These are phyloP conservation scores for Hetaerina americana DNA, from an alignment of 1,140 invertebrate genomes.

Conservation along the genomic window DNA sequence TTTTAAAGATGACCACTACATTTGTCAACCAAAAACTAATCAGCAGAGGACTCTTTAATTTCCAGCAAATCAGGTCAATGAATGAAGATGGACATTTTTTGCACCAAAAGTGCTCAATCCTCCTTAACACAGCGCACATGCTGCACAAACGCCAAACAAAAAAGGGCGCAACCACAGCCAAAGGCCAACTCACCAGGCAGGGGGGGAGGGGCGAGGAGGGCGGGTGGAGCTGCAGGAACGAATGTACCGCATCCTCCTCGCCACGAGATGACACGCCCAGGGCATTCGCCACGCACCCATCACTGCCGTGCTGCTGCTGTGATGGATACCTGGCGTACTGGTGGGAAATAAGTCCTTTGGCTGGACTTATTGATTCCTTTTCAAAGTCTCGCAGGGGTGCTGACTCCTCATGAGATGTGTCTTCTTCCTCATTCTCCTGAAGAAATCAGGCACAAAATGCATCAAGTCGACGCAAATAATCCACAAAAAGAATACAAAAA, in stretches of 20 bases:
- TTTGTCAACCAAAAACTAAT: too few species aligned
- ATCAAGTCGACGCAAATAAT: too few species aligned
- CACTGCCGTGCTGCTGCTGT: background rate
- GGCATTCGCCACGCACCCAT: background rate
- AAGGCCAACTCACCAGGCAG: background rate
- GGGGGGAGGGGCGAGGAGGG: background rate
- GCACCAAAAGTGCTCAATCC: too few species aligned
- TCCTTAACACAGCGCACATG: too few species aligned
- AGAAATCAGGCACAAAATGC: conserved; percentile 3
- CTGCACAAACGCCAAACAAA: too few species aligned
- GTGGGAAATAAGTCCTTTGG: background rate
- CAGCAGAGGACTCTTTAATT: too few species aligned
- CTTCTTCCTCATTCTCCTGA: background rate
- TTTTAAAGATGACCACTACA: too few species aligned
- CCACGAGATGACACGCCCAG: conserved; percentile 10
- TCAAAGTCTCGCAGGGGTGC: background rate
- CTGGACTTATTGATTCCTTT: background rate
- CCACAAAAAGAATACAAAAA: too few species aligned
- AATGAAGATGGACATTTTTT: too few species aligned
- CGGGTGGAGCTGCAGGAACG: conserved; percentile 15
- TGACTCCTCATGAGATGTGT: background rate
- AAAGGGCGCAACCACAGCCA: too few species aligned
- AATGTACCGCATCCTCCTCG: conserved; percentile 21
- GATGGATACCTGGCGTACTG: background rate
- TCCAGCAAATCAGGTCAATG: too few species aligned